Conservation (phyloP, 2,797 vertebrate species). For the Dryobates pubescens region DNA sequence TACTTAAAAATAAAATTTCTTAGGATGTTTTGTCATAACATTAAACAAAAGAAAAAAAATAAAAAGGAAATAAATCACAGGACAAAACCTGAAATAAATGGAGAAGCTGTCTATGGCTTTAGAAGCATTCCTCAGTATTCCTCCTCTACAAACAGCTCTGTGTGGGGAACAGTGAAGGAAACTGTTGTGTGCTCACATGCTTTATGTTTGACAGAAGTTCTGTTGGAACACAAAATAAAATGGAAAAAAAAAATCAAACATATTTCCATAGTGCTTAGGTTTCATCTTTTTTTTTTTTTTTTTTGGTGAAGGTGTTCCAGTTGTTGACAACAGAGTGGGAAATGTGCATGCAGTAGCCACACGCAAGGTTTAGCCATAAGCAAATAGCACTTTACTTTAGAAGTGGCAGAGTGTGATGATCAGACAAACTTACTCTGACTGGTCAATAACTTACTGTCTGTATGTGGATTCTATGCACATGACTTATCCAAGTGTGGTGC, state of each 20-base stretch:
- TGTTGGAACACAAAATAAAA: constrained; percentile 78
- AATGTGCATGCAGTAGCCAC: constrained; percentile 63
- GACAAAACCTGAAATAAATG: constrained; percentile 34
- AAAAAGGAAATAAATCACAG: neutral
- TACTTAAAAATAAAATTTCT: constrained; percentile 56
- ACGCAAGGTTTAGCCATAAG: constrained; percentile 49
- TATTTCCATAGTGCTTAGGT: constrained; percentile 72
- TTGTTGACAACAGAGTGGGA: constrained; percentile 51
- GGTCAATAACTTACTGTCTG: neutral
- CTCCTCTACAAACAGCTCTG: constrained; percentile 67
- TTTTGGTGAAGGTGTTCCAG: constrained; percentile 30
- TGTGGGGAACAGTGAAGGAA: constrained; percentile 71
- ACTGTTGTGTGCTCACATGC: constrained; percentile 60
- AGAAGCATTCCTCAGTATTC: constrained; percentile 64
- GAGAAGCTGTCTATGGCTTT: constrained; percentile 62
- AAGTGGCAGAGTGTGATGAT: neutral
- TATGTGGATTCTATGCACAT: constrained; percentile 52
- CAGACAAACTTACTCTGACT: neutral
- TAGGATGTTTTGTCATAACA: constrained; percentile 74
- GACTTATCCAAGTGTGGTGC: constrained; percentile 30
- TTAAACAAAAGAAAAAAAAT: neutral
- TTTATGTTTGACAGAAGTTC: constrained; percentile 71
- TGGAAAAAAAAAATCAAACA: neutral
- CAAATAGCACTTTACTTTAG: constrained; percentile 52
- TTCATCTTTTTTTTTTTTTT: constrained; percentile 39